Evolutionary conservation across 2,797 vertebrate genomes (phyloP), one percentile per base, ranked within the genome.

Genomic region (Spinus olivaceus): DNA sequence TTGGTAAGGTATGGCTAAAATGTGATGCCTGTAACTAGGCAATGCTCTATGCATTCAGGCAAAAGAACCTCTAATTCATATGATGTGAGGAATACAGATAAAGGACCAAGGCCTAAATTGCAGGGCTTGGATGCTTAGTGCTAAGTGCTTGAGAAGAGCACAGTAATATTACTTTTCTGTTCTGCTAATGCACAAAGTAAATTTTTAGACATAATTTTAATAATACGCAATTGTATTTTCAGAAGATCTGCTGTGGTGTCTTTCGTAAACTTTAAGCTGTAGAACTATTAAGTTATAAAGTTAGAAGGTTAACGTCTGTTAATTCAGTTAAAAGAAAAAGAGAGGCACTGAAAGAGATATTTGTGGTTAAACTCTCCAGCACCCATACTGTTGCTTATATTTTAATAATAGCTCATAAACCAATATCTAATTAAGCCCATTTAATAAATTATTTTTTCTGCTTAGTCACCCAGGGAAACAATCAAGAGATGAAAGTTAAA

Each of bases 291-390:
- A 69, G 25, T 63, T 88, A 86, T 41, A 64, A 82, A 91, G 60
- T 73, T 72, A 61, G 46, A 92, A 86, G 72, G 81, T 53, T 88
- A 88, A 76, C 2, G 7, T 66, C 44, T 88, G 63, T 81, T 88
- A 94, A 95, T 91, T 81, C 88, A 92, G 63, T 88, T 79, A 76
- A 84, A 94, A 94, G 64, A 83, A 76, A 64, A 65, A 88, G 44
- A 84, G 9, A 88, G 50, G 70, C 60, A 82, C 22, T 60, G 66
- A 60, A 79, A 59, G 60, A 81, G 41, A 73, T 51, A 24, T 57
- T 90, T 92, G 83, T 70, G 91, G 82, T 93, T 79, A 79, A 95
- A 90, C 63, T 88, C 54, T 39, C 73, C 80, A 88, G 69, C 41
- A 81, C 17, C 9, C 60, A 41, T 56, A 78, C n/a, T 39, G 39